Percentiles rank a stretch among this genome's conserved stretches.
phyloP scores from a whole-genome alignment of 2,888 invertebrate genomes.

The Parnassius glacialis region DNA sequence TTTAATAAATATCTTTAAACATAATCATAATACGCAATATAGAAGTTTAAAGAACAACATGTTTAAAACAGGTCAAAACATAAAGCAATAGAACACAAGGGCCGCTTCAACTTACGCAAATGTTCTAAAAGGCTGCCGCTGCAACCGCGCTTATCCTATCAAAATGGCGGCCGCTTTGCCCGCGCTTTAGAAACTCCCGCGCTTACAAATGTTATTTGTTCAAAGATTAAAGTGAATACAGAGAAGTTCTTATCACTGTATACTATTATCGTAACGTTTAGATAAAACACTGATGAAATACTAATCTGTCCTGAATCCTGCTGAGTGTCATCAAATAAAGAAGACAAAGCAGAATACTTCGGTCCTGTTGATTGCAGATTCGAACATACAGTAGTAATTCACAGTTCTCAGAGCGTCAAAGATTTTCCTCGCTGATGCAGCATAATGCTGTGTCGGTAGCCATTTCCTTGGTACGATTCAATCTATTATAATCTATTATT shows the following conservation, averaged over 20 bases:
- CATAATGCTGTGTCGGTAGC: too few relatives aligned
- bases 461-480: too few relatives aligned
- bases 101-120: conserved; percentile 14
- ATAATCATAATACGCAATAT: neutral
- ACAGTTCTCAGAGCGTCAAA: too few relatives aligned
- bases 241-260: conserved; percentile 3
- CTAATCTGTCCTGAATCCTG: neutral
- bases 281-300: conserved; percentile 13
- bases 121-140: conserved; percentile 18
- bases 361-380: too few relatives aligned
- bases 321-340: too few relatives aligned
- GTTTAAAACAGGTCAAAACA: conserved; percentile 2
- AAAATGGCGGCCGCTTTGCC: conserved; percentile 20
- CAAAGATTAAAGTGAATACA: conserved; percentile 6
- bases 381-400: too few relatives aligned
- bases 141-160: conserved; percentile 2
- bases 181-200: conserved; percentile 19
- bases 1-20: neutral
- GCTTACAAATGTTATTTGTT: conserved; percentile 21
- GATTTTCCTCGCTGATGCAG: too few relatives aligned
- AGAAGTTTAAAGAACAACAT: conserved; percentile 2
- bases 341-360: too few relatives aligned
- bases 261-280: neutral
- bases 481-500: too few relatives aligned
- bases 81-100: neutral